These are phyloP conservation scores for Erebia ligea DNA, from an alignment of 2,888 invertebrate genomes.

Conservation along the genomic window DNA sequence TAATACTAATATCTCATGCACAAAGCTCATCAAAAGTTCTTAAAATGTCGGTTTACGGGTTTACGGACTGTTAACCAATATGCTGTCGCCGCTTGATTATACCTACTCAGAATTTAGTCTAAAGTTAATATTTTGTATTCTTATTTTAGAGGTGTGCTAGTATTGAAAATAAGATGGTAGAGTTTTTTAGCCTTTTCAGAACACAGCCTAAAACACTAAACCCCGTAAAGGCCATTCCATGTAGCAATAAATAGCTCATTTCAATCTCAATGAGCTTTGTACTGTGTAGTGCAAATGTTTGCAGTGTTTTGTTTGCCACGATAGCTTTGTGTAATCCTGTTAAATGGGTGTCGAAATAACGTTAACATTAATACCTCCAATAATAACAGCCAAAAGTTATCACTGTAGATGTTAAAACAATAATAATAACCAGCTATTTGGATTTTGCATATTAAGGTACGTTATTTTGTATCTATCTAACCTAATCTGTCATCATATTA, in stretches of 20 bases:
- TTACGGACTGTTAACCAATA: no score
- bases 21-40: no score
- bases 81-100: no score
- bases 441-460: background rate
- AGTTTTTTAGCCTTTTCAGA: background rate
- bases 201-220: slow-evolving; percentile 30
- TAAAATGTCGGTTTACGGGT: no score
- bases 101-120: no score
- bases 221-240: slow-evolving; percentile 36
- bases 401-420: background rate
- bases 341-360: slow-evolving; percentile 22
- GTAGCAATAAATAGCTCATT: slow-evolving; percentile 54
- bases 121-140: no score
- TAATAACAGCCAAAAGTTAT: slow-evolving; percentile 13
- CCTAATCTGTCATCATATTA: background rate
- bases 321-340: slow-evolving; percentile 32
- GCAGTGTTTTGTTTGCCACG: slow-evolving; percentile 39
- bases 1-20: no score
- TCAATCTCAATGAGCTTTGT: slow-evolving; percentile 52
- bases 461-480: background rate
- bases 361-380: slow-evolving; percentile 16
- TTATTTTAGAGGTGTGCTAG: no score
- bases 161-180: background rate
- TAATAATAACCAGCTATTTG: background rate
- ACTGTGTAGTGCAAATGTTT: slow-evolving; percentile 49